Evolutionary conservation across 2,888 invertebrate genomes (phyloP).

Genomic region (Poecilus cupreus): DNA sequence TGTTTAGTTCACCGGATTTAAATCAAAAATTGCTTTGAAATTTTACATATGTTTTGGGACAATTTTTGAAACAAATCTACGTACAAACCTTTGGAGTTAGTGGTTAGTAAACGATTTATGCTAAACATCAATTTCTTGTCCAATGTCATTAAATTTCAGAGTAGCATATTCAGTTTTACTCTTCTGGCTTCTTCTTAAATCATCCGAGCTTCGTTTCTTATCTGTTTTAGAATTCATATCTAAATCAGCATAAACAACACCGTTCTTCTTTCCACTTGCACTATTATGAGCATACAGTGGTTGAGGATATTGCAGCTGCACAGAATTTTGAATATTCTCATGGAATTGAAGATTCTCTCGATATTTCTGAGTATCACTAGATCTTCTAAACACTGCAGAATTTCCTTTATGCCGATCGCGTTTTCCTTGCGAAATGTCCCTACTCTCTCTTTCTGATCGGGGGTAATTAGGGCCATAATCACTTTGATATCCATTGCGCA

Average conservation of each 20-base stretch:
- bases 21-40: background rate
- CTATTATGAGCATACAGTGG: constrained; percentile 66
- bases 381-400: constrained; percentile 68
- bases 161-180: constrained; percentile 78
- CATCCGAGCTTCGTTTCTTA: constrained; percentile 64
- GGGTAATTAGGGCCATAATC: constrained; percentile 68
- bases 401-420: constrained; percentile 68
- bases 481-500: constrained; percentile 71
- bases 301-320: constrained; percentile 72
- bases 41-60: background rate
- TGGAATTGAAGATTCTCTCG: constrained; percentile 69
- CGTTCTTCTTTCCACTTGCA: constrained; percentile 66
- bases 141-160: constrained; percentile 80
- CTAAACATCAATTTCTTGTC: constrained; percentile 81
- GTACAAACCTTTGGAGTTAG: constrained; percentile 51
- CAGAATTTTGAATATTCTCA: constrained; percentile 70
- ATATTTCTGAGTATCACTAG: constrained; percentile 66
- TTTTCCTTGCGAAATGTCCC: constrained; percentile 51
- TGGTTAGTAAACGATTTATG: constrained; percentile 69
- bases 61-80: background rate
- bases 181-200: constrained; percentile 67
- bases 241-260: constrained; percentile 73
- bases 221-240: constrained; percentile 70
- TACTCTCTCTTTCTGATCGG: constrained; percentile 64
- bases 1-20: background rate